Conservation (phyloP, 2,888 invertebrate genomes). For the Caenorhabditis afra region DNA sequence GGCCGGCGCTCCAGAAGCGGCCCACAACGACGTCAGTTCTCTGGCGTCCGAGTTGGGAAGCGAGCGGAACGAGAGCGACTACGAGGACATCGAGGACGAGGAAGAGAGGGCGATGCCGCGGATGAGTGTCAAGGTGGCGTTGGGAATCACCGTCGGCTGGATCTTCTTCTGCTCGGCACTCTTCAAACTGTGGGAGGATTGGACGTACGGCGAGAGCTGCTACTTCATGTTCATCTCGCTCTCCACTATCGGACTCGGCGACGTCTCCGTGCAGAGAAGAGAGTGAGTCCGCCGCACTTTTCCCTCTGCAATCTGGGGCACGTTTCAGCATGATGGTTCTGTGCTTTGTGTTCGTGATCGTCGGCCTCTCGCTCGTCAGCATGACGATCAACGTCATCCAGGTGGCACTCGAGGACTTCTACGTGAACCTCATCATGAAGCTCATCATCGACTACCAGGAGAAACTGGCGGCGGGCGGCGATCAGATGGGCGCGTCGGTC, state of each 20-base stretch:
- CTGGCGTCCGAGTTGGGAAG: conserved; percentile 67
- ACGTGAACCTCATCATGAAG: conserved; percentile 78
- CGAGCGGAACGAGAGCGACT: conserved; percentile 56
- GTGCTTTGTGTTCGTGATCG: conserved; percentile 81
- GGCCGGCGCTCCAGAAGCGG: conserved; percentile 6
- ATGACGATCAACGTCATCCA: conserved; percentile 82
- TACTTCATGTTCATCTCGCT: conserved; percentile 82
- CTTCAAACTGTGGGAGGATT: conserved; percentile 92
- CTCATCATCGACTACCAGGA: conserved; percentile 79
- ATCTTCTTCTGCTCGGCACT: conserved; percentile 92
- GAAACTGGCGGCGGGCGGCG: conserved; percentile 73
- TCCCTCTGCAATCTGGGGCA: no score
- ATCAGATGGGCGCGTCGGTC: conserved; percentile 77
- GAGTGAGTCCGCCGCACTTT: conserved; percentile 70
- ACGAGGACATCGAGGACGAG: conserved; percentile 61
- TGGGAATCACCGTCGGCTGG: conserved; percentile 89
- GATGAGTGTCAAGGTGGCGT: conserved; percentile 75
- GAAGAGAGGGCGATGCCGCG: conserved; percentile 62
- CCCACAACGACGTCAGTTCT: conserved; percentile 55
- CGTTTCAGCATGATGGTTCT: conserved; percentile 78
- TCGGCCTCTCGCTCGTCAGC: conserved; percentile 82
- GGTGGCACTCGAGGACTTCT: conserved; percentile 79
- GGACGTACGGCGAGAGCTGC: conserved; percentile 81
- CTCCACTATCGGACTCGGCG: conserved; percentile 81
- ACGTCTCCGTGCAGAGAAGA: conserved; percentile 75